A percentile compares a stretch with the other conserved stretches of the same genome.
phyloP scores from a whole-genome alignment of 2,888 invertebrate species.

The Caenorhabditis becei region DNA sequence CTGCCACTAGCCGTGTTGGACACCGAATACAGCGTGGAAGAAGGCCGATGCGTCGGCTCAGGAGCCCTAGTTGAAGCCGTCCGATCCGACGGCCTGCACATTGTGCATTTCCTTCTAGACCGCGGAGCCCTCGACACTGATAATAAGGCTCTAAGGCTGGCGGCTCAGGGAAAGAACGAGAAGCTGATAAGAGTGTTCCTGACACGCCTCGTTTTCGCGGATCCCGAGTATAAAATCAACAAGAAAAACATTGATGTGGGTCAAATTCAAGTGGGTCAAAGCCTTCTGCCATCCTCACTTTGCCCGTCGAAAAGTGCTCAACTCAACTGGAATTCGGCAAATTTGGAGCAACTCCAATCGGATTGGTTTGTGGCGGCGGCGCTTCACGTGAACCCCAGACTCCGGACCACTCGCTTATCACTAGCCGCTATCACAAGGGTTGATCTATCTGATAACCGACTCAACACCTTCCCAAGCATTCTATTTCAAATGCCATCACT shows the following conservation, averaged over 20 bases:
- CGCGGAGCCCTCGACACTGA: constrained; percentile 91
- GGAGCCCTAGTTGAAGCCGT: constrained; percentile 87
- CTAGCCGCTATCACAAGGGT: constrained; percentile 94
- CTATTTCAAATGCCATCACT: constrained; percentile 90
- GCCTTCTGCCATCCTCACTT: constrained; percentile 73
- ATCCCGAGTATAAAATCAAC: constrained; percentile 94
- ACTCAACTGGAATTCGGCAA: constrained; percentile 91
- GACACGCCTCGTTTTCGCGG: constrained; percentile 84
- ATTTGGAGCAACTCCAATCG: constrained; percentile 86
- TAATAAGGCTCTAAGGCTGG: constrained; percentile 87
- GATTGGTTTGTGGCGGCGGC: constrained; percentile 90
- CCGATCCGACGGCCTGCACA: constrained; percentile 86
- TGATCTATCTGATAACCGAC: constrained; percentile 92
- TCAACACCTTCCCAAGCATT: constrained; percentile 88
- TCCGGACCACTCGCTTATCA: constrained; percentile 85
- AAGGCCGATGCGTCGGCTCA: constrained; percentile 76
- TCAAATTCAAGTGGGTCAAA: constrained; percentile 81
- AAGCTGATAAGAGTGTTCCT: constrained; percentile 74
- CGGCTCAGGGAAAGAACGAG: constrained; percentile 70
- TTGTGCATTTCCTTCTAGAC: constrained; percentile 88
- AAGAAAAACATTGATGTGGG: constrained; percentile 89
- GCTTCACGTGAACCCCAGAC: constrained; percentile 89
- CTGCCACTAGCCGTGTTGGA: constrained; percentile 84
- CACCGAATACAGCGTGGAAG: constrained; percentile 79
- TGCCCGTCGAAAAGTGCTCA: constrained; percentile 89